phyloP scores from a whole-genome alignment of 2,113 vertebrate genomes.

The Lepus timidus region DNA sequence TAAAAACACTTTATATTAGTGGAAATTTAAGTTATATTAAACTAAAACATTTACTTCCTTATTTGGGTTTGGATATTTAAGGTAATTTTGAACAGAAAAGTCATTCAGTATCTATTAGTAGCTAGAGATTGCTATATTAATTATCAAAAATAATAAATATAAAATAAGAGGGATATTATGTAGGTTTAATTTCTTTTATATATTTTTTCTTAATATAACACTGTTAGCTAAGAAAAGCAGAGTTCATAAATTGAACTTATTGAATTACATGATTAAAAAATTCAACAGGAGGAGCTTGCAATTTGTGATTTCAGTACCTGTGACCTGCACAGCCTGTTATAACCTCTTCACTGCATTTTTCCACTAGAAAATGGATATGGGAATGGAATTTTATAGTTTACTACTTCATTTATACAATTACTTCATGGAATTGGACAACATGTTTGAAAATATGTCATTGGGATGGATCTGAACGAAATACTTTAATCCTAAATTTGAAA shows the following conservation, averaged over 20 bases:
- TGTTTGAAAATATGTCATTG: not conserved
- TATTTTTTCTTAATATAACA: not conserved
- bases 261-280: slow-evolving; percentile 14
- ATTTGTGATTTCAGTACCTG: not conserved
- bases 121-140: not conserved
- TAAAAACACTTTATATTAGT: not conserved
- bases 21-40: slow-evolving; percentile 27
- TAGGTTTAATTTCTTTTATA: slow-evolving; percentile 6
- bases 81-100: slow-evolving; percentile 51
- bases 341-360: not conserved
- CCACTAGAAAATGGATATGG: not conserved
- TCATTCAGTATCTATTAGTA: slow-evolving; percentile 27
- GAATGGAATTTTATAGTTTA: not conserved
- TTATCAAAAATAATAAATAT: slow-evolving; percentile 45
- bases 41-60: slow-evolving; percentile 31
- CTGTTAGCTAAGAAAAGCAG: slow-evolving; percentile 46
- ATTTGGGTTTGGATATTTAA: not conserved
- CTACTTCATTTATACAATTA: not conserved
- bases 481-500: slow-evolving; percentile 48
- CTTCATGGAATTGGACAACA: slow-evolving; percentile 13
- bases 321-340: not conserved
- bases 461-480: not conserved
- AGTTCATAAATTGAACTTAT: not conserved
- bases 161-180: not conserved
- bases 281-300: not conserved